Conservation (phyloP, 2,888 invertebrate genomes). For the Brachyopa scutellaris region DNA sequence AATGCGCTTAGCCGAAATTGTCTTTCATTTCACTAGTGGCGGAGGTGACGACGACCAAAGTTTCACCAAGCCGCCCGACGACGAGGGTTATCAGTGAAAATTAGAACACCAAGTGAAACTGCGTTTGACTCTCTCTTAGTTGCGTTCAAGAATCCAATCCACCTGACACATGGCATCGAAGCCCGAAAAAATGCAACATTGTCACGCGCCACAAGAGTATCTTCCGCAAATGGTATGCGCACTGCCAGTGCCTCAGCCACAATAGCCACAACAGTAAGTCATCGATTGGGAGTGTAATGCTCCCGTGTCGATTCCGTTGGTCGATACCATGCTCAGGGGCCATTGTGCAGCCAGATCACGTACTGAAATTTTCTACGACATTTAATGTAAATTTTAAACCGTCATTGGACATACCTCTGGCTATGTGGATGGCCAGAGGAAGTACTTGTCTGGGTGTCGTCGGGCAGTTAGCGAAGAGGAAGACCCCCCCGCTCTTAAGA, state of each 20-base stretch:
- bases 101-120: slow-evolving; percentile 71
- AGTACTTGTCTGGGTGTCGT: slow-evolving; percentile 69
- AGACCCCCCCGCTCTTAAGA: slow-evolving; percentile 55
- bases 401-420: slow-evolving; percentile 39
- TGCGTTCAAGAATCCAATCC: slow-evolving; percentile 59
- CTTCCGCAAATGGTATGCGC: slow-evolving; percentile 54
- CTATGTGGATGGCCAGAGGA: slow-evolving; percentile 48
- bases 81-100: slow-evolving; percentile 56
- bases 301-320: slow-evolving; percentile 64
- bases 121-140: slow-evolving; percentile 55
- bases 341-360: slow-evolving; percentile 57
- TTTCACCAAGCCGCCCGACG: slow-evolving; percentile 36
- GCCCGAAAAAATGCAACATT: slow-evolving; percentile 62
- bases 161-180: slow-evolving; percentile 5
- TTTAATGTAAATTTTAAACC: slow-evolving; percentile 68
- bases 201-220: slow-evolving; percentile 60
- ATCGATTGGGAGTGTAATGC: slow-evolving; percentile 66
- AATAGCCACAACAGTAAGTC: slow-evolving; percentile 55
- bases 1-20: slow-evolving; percentile 50
- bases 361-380: slow-evolving; percentile 63
- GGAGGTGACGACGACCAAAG: neutral
- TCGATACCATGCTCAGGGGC: slow-evolving; percentile 22
- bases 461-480: slow-evolving; percentile 63
- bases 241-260: slow-evolving; percentile 13
- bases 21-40: slow-evolving; percentile 5